phyloP scores from a whole-genome alignment of 2,113 vertebrate species.

The Misgurnus anguillicaudatus region DNA sequence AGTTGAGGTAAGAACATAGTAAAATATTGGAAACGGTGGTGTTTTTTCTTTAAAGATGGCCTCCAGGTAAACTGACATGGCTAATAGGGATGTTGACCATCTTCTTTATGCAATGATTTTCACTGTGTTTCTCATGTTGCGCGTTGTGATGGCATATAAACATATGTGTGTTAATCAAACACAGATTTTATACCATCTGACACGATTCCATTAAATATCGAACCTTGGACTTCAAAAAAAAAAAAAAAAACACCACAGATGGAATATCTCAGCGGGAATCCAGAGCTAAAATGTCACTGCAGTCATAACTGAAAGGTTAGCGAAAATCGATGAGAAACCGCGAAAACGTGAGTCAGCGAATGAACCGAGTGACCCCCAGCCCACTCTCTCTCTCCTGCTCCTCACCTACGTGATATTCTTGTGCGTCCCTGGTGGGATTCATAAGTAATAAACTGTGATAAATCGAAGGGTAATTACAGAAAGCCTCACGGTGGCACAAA shows the following conservation, averaged over 20 bases:
- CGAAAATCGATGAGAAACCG: constrained; percentile 30
- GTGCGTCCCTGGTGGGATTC: constrained; percentile 3
- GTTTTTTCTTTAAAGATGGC: too few relatives aligned
- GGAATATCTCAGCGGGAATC: constrained; percentile 29
- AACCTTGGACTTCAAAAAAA: background rate
- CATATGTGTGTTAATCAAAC: constrained; percentile 17
- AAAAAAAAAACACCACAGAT: constrained; percentile 11
- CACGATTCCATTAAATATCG: constrained; percentile 11
- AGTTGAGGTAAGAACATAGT: too few relatives aligned
- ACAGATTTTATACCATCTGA: constrained; percentile 24
- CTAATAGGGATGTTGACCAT: background rate
- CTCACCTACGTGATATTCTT: constrained; percentile 20
- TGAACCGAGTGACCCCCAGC: constrained; percentile 6
- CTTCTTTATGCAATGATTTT: background rate
- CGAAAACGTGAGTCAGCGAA: constrained; percentile 33
- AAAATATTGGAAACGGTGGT: too few relatives aligned
- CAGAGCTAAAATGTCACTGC: constrained; percentile 35
- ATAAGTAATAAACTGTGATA: constrained; percentile 43
- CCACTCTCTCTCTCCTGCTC: constrained; percentile 30
- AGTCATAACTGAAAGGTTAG: constrained; percentile 39
- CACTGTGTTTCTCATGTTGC: background rate
- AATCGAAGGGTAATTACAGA: constrained; percentile 22
- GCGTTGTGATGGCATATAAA: background rate
- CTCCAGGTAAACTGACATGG: background rate
- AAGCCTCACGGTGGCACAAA: background rate